phyloP scores from a whole-genome alignment of 1,140 invertebrate species.

The Octopus sinensis region DNA sequence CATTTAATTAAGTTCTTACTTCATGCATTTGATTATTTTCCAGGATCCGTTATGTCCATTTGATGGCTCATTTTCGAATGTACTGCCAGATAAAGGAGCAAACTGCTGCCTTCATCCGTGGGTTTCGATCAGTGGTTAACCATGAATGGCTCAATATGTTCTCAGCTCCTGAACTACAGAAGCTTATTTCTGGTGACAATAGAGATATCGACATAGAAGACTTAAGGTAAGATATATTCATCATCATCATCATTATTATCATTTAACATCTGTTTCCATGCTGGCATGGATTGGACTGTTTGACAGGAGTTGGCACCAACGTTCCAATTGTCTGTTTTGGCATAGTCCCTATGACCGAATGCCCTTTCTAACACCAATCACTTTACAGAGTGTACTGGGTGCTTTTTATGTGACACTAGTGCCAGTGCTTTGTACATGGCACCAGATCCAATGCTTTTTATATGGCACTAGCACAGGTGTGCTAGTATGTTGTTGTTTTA shows the following conservation, averaged over 20 bases:
- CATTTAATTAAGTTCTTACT: no score
- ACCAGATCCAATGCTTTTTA: no score
- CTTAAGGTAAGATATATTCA: conserved; percentile 63
- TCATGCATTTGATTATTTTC: conserved; percentile 9
- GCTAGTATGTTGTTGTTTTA: no score
- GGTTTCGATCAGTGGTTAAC: conserved; percentile 93
- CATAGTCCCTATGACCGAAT: no score
- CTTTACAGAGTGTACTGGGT: no score
- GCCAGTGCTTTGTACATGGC: no score
- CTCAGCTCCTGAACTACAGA: conserved; percentile 86
- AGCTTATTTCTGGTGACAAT: conserved; percentile 60
- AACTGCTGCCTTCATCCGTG: conserved; percentile 90
- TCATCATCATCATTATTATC: background rate
- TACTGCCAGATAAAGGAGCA: conserved; percentile 86
- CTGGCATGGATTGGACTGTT: background rate
- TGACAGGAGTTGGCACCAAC: background rate
- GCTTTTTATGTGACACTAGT: no score
- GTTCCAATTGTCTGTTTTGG: no score
- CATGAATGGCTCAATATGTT: conserved; percentile 93
- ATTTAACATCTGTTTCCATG: no score
- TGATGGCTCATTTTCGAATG: conserved; percentile 98
- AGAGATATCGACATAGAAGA: conserved; percentile 79
- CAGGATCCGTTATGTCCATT: conserved; percentile 94
- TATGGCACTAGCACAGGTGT: no score
- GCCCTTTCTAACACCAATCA: no score